Conservation (phyloP, 2,888 invertebrate genomes). For the Linnaemya tessellans region DNA sequence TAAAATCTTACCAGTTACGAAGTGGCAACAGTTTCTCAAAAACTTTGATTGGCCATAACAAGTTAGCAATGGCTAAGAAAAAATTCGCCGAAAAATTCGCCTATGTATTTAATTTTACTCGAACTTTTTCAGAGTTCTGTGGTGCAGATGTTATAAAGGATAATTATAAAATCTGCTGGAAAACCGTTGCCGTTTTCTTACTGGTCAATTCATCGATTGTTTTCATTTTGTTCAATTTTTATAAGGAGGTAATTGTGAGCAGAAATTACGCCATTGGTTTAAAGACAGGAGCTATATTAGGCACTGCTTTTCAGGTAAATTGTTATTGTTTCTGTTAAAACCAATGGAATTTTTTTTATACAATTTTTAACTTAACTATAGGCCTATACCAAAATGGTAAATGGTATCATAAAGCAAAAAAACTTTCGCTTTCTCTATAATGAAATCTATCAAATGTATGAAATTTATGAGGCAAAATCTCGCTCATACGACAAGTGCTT, state of each 20-base stretch:
- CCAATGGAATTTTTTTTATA: too few species aligned
- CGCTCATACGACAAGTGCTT: conserved; percentile 21
- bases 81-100: conserved; percentile 33
- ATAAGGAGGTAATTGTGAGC: not conserved
- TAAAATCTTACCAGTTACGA: not conserved
- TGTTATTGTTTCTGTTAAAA: too few species aligned
- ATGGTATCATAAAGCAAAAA: not conserved
- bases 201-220: conserved; percentile 1
- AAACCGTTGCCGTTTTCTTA: conserved; percentile 12
- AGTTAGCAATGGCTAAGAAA: conserved; percentile 16
- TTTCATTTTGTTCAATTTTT: conserved; percentile 36
- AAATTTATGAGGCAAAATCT: conserved; percentile 26
- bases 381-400: conserved; percentile 38
- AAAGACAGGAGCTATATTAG: conserved; percentile 8
- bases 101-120: not conserved
- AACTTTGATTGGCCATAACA: not conserved
- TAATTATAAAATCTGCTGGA: conserved; percentile 24
- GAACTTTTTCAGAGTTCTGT: not conserved
- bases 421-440: conserved; percentile 17
- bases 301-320: conserved; percentile 53
- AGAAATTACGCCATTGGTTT: not conserved
- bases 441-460: conserved; percentile 31
- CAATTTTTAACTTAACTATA: not conserved
- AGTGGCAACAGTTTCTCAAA: not conserved
- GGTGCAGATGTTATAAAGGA: conserved; percentile 23